These are phyloP conservation scores for Silurus glanis DNA, from an alignment of 2,113 vertebrate species.

Conservation along the genomic window DNA sequence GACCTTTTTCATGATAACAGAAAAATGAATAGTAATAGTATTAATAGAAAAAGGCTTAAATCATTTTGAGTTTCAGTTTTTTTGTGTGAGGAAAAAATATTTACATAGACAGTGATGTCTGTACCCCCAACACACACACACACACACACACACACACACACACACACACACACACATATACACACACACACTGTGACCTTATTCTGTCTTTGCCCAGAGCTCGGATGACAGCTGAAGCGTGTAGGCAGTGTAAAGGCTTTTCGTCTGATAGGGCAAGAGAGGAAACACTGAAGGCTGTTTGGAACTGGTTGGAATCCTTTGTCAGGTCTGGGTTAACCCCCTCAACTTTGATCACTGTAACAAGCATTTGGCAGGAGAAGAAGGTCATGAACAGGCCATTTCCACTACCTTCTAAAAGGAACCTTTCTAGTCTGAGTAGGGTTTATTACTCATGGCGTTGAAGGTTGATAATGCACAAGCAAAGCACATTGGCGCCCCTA, in stretches of 20 bases:
- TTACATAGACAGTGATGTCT: no score
- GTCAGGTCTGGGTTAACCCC: constrained; percentile 7
- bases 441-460: background rate
- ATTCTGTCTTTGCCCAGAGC: constrained; percentile 10
- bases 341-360: constrained; percentile 24
- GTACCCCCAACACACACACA: no score
- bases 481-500: constrained; percentile 32
- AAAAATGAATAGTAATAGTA: background rate
- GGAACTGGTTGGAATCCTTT: constrained; percentile 21
- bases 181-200: background rate
- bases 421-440: background rate
- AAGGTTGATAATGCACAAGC: background rate
- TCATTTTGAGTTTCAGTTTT: background rate
- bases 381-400: constrained; percentile 35
- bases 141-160: no score
- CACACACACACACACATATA: no score
- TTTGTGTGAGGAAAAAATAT: background rate
- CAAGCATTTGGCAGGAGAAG: constrained; percentile 33
- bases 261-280: constrained; percentile 3
- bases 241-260: background rate
- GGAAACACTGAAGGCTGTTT: constrained; percentile 35
- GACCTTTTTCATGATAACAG: background rate
- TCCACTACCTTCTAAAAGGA: constrained; percentile 32
- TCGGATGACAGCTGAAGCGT: constrained; percentile 19
- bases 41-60: background rate